Evolutionary conservation across 1,140 invertebrate species (phyloP), one percentile per base, ranked within the genome.

Genomic region (Drosophila miranda): DNA sequence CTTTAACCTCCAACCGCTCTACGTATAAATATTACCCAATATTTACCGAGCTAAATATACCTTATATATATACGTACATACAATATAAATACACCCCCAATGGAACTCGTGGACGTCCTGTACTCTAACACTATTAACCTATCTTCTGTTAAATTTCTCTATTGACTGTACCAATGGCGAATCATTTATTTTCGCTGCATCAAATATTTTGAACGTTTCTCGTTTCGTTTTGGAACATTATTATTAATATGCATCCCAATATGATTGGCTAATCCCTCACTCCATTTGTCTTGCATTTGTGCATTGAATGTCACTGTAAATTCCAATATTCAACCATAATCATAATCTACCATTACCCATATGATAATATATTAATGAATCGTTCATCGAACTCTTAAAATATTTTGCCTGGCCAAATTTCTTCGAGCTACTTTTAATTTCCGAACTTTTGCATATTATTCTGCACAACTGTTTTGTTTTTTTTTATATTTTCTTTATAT

Each of bases 161-260:
- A 34, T 34, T n/a, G 28, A 34, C 38, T 53, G 42, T 55, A 43
- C 41, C 44, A 52, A 52, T 52, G 30, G 30, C 16, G 34, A 4
- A 13, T 11, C 11, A 38, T 38, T 13, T 38, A 1, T 13, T 38
- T 70, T 70, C n/a, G 51, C 46, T 43, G 67, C 54, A 8, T 70
- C 19, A 51, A 69, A 70, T 70, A 70, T 69, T 41, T 48, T 70
- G 53, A 46, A 70, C 64, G 46, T 70, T 8, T 7, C 28, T 28
- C 28, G 0, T 7, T 28, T 28, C 0, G 28, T 28, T 28, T 23
- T 23, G 2, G 28, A 30, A 30, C 28, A 30, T 38, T 38, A 4
- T 11, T 11, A 11, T 34, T 11, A 3, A 11, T 38, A 11, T 38
- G 34, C 34, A 38, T 13, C 34, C 11, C 9, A 11, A 4, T 34